These are phyloP conservation scores for Drosophila austrosaltans DNA, from an alignment of 2,888 invertebrate genomes.

Conservation along the genomic window DNA sequence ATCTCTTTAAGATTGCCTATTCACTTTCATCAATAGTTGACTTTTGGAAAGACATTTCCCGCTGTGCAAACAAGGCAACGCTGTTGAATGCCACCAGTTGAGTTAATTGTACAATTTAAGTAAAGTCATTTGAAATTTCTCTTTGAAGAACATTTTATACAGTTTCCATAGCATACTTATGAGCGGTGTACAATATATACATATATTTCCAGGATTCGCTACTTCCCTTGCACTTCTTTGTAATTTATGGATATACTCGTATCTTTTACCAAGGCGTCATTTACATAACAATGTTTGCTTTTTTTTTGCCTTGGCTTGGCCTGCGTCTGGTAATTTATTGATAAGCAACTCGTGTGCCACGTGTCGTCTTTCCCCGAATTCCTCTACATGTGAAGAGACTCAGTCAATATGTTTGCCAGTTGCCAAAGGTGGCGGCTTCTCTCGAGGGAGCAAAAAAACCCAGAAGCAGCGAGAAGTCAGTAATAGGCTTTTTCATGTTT, in stretches of 20 bases:
- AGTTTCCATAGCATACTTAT: constrained; percentile 17
- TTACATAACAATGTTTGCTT: constrained; percentile 65
- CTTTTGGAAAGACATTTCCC: too few species aligned
- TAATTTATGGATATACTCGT: constrained; percentile 64
- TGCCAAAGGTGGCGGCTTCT: constrained; percentile 45
- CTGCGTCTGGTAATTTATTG: constrained; percentile 68
- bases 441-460: constrained; percentile 17
- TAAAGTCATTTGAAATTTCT: background rate
- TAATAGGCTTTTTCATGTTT: constrained; percentile 62
- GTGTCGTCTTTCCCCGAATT: background rate
- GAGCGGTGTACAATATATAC: background rate
- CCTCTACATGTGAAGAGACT: constrained; percentile 17
- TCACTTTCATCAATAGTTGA: too few species aligned
- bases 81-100: too few species aligned
- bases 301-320: constrained; percentile 15
- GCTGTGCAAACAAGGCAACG: too few species aligned
- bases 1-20: too few species aligned
- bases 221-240: background rate
- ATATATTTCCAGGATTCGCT: background rate
- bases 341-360: constrained; percentile 50
- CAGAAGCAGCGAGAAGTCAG: constrained; percentile 21
- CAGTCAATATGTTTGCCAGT: constrained; percentile 68
- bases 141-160: background rate
- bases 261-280: constrained; percentile 64
- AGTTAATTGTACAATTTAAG: too few species aligned